These are phyloP conservation scores for Chrysocyon brachyurus DNA, from an alignment of 2,797 vertebrate genomes.

Conservation along the genomic window DNA sequence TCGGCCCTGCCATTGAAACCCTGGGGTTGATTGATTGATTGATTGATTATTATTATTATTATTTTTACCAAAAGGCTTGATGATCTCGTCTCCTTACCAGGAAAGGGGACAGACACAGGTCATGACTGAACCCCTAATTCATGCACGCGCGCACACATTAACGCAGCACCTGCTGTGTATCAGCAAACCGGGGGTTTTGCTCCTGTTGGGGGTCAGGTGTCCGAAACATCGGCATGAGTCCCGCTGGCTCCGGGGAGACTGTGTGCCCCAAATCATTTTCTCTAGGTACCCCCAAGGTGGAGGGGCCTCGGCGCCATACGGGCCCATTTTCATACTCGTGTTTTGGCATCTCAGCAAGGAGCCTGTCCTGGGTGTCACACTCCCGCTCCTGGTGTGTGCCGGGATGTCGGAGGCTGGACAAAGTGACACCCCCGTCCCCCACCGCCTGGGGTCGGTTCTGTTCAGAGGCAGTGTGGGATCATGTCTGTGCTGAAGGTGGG, in stretches of 20 bases:
- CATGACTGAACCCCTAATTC: background rate
- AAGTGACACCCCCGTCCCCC: rapidly evolving
- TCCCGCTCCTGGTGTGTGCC: rapidly evolving
- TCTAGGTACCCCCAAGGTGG: background rate
- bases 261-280: background rate
- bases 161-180: background rate
- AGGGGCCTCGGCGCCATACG: background rate
- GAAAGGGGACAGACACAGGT: background rate
- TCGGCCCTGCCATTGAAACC: background rate
- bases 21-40: background rate
- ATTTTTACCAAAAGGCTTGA: slow-evolving; percentile 55
- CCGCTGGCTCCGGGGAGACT: background rate
- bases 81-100: slow-evolving; percentile 76
- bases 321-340: rapidly evolving
- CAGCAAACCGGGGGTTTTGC: background rate
- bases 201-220: background rate
- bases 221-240: background rate
- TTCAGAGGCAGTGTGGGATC: background rate
- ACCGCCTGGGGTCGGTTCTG: background rate
- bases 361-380: background rate
- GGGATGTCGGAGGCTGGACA: background rate
- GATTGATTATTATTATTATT: background rate
- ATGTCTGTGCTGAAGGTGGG: background rate
- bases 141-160: background rate
- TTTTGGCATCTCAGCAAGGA: background rate